Conservation (phyloP, 2,888 invertebrate genomes). For the Tetranychus truncatus region DNA sequence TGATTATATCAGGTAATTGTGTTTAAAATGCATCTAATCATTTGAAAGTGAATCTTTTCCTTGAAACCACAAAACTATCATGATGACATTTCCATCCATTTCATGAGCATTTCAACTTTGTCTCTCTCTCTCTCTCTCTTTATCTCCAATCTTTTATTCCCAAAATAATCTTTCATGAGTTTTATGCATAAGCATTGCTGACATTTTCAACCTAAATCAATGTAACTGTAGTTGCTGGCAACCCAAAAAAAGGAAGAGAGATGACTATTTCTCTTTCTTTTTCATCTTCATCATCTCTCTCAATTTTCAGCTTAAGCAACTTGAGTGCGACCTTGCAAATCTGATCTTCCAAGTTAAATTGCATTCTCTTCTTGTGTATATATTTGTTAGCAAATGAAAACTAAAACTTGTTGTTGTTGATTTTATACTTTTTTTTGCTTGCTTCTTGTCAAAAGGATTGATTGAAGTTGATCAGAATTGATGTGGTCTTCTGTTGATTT, state of each 20-base stretch:
- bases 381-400: not conserved
- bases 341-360: not conserved
- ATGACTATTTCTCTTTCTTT: not conserved
- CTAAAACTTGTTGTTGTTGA: not conserved
- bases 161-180: too few relatives aligned
- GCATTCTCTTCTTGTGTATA: not conserved
- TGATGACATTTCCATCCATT: not conserved
- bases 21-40: too few relatives aligned
- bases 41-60: too few relatives aligned
- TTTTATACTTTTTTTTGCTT: not conserved
- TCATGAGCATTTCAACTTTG: not conserved
- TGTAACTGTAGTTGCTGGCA: too few relatives aligned
- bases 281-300: not conserved
- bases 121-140: not conserved
- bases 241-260: too few relatives aligned
- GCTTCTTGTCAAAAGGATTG: not conserved
- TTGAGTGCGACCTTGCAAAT: not conserved
- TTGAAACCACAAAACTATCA: not conserved
- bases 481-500: not conserved
- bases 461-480: not conserved
- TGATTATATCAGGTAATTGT: not conserved
- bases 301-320: not conserved
- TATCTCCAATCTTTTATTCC: too few relatives aligned
- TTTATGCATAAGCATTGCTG: too few relatives aligned
- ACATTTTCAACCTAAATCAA: too few relatives aligned